phyloP scores from a whole-genome alignment of 1,140 invertebrate species.

The Drosophila pruinosa region DNA sequence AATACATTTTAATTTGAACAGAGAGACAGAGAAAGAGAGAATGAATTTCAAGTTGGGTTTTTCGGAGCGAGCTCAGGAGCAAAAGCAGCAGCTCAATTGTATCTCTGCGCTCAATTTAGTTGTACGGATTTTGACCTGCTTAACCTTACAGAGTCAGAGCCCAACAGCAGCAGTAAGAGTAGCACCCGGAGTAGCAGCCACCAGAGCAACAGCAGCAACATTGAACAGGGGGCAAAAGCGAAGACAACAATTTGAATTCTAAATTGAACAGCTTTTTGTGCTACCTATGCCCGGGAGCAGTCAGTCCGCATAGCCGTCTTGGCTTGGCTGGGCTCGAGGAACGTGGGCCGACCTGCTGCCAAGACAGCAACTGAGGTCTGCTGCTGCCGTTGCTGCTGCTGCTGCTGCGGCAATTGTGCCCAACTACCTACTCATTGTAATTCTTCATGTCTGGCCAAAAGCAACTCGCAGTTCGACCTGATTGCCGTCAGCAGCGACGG shows the following conservation, averaged over 20 bases:
- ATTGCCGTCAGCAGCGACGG: constrained; percentile 61
- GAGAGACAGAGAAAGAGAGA: neutral
- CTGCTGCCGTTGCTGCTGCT: constrained; percentile 27
- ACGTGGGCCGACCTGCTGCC: constrained; percentile 79
- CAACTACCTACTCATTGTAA: constrained; percentile 81
- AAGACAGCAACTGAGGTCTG: constrained; percentile 50
- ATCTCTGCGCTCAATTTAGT: constrained; percentile 80
- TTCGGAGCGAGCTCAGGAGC: neutral
- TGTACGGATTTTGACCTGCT: constrained; percentile 81
- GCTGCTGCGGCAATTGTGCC: constrained; percentile 71
- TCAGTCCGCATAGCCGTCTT: constrained; percentile 33
- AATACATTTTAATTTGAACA: constrained; percentile 77
- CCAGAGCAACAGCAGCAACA: constrained; percentile 4
- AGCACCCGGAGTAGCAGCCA: neutral
- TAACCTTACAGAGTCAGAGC: constrained; percentile 62
- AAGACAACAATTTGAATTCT: constrained; percentile 82
- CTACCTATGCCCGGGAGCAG: constrained; percentile 80
- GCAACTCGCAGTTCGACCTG: constrained; percentile 63
- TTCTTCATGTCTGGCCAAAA: constrained; percentile 75
- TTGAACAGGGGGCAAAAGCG: constrained; percentile 44
- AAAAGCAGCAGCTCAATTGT: constrained; percentile 53
- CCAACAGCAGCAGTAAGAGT: constrained; percentile 12
- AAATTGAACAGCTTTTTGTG: constrained; percentile 82
- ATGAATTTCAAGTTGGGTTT: constrained; percentile 52
- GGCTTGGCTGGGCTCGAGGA: constrained; percentile 41